These are phyloP conservation scores for Mustelus asterias DNA, from an alignment of 2,113 vertebrate species.

Conservation along the genomic window DNA sequence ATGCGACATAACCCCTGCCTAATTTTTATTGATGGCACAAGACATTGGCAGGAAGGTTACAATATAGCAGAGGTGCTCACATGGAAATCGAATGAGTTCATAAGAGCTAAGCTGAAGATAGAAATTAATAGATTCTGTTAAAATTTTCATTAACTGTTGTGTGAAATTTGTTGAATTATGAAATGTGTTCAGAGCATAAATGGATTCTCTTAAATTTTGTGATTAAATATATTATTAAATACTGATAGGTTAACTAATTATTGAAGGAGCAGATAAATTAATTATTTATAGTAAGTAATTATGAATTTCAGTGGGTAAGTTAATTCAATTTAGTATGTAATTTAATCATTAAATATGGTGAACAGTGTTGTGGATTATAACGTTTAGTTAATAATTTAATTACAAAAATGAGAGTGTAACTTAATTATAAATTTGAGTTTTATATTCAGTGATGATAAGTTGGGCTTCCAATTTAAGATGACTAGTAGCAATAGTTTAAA, in stretches of 20 bases:
- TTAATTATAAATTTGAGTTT: constrained; percentile 20
- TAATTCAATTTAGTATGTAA: constrained; percentile 15
- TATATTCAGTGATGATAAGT: constrained; percentile 27
- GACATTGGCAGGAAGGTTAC: neutral
- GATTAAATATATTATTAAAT: constrained; percentile 14
- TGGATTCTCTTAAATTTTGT: constrained; percentile 15
- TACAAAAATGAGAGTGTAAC: constrained; percentile 26
- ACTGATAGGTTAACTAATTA: constrained; percentile 27
- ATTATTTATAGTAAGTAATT: constrained; percentile 20
- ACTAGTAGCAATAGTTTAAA: constrained; percentile 11
- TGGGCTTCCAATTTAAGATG: constrained; percentile 21
- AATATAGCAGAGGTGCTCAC: neutral
- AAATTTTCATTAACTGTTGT: constrained; percentile 1
- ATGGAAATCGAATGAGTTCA: neutral
- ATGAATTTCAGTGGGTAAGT: constrained; percentile 9
- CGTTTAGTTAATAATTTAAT: constrained; percentile 31
- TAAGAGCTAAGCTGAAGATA: neutral
- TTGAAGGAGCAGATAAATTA: constrained; percentile 9
- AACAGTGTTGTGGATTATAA: constrained; percentile 28
- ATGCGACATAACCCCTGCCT: neutral
- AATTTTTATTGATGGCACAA: neutral
- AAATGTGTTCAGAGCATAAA: neutral
- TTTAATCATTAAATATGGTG: constrained; percentile 20
- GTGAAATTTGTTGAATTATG: constrained; percentile 22
- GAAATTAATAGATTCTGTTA: neutral